phyloP scores from a whole-genome alignment of 2,113 vertebrate genomes.

The Elachura formosa region DNA sequence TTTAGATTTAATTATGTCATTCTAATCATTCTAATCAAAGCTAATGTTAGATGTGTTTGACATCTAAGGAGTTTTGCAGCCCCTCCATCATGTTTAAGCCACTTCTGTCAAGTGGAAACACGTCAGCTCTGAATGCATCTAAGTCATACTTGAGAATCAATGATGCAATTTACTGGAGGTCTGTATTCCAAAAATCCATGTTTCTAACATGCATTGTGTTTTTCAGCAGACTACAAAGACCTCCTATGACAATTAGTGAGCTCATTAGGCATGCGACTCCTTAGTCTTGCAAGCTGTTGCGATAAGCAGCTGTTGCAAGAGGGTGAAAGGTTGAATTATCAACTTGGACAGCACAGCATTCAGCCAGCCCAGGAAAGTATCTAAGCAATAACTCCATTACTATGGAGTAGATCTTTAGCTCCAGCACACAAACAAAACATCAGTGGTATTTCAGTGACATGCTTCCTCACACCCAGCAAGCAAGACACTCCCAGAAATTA shows the following conservation, averaged over 20 bases:
- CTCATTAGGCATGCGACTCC: slow-evolving; percentile 65
- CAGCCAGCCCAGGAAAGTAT: not conserved
- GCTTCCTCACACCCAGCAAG: slow-evolving; percentile 25
- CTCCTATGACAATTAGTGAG: slow-evolving; percentile 35
- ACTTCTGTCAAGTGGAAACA: not conserved
- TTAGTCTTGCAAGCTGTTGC: slow-evolving; percentile 71
- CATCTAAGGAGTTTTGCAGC: not conserved
- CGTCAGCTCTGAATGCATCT: not conserved
- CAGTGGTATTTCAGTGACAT: not conserved
- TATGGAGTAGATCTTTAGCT: not conserved
- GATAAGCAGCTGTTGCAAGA: slow-evolving; percentile 77
- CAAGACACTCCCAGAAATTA: slow-evolving; percentile 47
- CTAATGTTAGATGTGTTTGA: not conserved
- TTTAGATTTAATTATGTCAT: slow-evolving; percentile 1
- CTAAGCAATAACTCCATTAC: not conserved
- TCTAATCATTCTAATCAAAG: slow-evolving; percentile 5
- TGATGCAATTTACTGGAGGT: not conserved
- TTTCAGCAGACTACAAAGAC: slow-evolving; percentile 43
- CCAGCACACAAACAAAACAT: not conserved
- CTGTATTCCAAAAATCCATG: not conserved
- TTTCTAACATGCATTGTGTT: not conserved
- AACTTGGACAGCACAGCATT: slow-evolving; percentile 36
- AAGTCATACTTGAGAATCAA: slow-evolving; percentile 17
- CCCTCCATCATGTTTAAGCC: not conserved
- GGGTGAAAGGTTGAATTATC: slow-evolving; percentile 67